Evolutionary conservation across 2,113 vertebrate genomes (phyloP).

Genomic region (Centropus unirufus): DNA sequence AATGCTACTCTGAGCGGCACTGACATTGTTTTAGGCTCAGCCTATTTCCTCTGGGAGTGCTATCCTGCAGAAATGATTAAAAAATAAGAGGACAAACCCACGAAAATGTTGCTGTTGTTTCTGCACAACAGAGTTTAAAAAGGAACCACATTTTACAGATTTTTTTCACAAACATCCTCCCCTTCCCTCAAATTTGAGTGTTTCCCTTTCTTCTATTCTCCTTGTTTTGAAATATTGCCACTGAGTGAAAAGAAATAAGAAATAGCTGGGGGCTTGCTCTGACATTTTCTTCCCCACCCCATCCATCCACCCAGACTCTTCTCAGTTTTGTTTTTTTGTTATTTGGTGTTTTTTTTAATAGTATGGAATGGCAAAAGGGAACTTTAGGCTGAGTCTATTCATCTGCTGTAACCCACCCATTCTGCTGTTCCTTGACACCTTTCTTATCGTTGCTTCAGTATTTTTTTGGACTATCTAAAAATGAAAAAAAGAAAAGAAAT

Average conservation of each 20-base stretch:
- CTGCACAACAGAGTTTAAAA: constrained; percentile 3
- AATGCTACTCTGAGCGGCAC: background rate
- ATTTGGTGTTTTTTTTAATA: background rate
- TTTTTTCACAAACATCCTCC: constrained; percentile 43
- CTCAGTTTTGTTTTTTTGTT: background rate
- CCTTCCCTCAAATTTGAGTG: constrained; percentile 33
- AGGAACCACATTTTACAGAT: constrained; percentile 39
- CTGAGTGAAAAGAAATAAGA: constrained; percentile 43
- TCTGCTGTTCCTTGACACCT: background rate
- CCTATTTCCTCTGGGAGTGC: background rate
- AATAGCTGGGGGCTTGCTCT: constrained; percentile 63
- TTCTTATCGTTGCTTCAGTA: constrained; percentile 8
- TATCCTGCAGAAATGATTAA: background rate
- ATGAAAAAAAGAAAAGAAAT: background rate
- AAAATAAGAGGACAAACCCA: background rate
- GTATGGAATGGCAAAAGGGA: background rate
- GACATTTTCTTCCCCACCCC: constrained; percentile 58
- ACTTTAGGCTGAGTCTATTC: background rate
- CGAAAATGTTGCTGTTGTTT: constrained; percentile 2
- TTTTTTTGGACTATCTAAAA: background rate
- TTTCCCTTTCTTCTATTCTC: constrained; percentile 48
- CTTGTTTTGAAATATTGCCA: constrained; percentile 27
- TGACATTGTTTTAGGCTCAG: background rate
- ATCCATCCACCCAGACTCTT: constrained; percentile 21
- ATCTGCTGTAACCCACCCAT: background rate